A percentile compares a stretch with the other conserved stretches of the same genome.
phyloP scores from a whole-genome alignment of 2,888 invertebrate species.

The Apocheima hispidaria region DNA sequence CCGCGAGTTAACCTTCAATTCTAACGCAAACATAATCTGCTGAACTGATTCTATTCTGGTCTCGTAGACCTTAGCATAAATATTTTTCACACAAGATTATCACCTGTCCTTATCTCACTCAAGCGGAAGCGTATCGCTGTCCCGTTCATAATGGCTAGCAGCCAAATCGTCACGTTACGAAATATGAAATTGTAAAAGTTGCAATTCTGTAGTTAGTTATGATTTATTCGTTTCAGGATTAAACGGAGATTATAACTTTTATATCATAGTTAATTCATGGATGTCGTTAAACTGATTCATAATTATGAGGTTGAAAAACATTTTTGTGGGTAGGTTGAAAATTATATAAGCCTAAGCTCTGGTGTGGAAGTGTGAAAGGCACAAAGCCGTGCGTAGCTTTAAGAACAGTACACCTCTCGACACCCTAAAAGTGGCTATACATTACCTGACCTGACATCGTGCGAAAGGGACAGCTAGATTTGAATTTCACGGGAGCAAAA shows the following conservation, averaged over 20 bases:
- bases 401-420: too few species aligned
- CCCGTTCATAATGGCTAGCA: conserved; percentile 69
- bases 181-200: conserved; percentile 76
- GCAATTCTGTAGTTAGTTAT: conserved; percentile 57
- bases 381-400: too few species aligned
- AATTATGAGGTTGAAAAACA: too few species aligned
- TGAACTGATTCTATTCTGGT: conserved; percentile 59
- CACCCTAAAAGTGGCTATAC: too few species aligned
- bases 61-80: conserved; percentile 84
- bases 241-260: conserved; percentile 18
- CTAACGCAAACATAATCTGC: conserved; percentile 70
- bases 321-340: too few species aligned
- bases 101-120: conserved; percentile 77
- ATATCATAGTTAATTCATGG: conserved; percentile 21
- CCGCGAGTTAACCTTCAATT: conserved; percentile 70
- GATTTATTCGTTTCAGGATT: conserved; percentile 30
- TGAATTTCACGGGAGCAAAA: too few species aligned
- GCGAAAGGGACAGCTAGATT: too few species aligned
- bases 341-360: too few species aligned
- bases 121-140: conserved; percentile 66
- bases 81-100: conserved; percentile 84
- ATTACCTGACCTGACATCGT: too few species aligned
- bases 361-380: too few species aligned
- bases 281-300: conserved; percentile 16
- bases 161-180: conserved; percentile 81